A percentile compares a stretch with the other conserved stretches of the same genome.
Conservation (phyloP, 2,888 invertebrate genomes). For the Strigamia crassipes region DNA sequence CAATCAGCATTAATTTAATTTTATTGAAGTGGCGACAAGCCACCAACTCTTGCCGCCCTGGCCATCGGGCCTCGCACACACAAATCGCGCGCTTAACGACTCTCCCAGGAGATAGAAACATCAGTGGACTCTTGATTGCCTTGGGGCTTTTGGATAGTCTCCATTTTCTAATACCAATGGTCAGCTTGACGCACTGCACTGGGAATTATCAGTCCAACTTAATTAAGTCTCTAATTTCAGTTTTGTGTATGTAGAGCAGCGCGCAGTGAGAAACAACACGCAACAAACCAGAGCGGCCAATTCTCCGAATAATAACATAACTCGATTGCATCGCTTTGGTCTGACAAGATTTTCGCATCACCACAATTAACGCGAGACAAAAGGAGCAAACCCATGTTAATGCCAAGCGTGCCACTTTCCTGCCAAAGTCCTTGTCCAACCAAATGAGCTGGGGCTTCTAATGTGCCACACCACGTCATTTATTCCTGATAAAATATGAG, state of each 20-base stretch:
- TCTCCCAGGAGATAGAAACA: constrained; percentile 43
- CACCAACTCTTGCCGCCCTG: constrained; percentile 43
- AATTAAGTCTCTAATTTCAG: constrained; percentile 46
- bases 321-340: constrained; percentile 2
- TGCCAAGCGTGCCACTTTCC: background rate
- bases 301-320: background rate
- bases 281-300: constrained; percentile 1
- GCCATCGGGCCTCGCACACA: constrained; percentile 43
- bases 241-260: constrained; percentile 19
- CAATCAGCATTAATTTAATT: constrained; percentile 47
- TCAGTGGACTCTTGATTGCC: constrained; percentile 46
- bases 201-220: constrained; percentile 45
- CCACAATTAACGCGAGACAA: constrained; percentile 16
- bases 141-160: constrained; percentile 45
- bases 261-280: background rate
- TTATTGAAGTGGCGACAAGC: constrained; percentile 45
- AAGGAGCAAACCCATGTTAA: background rate
- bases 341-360: constrained; percentile 5
- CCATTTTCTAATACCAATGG: constrained; percentile 42
- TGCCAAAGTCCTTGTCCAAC: constrained; percentile 33
- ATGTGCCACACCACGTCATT: constrained; percentile 45
- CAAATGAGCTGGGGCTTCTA: constrained; percentile 29
- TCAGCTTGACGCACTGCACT: constrained; percentile 35
- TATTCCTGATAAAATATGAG: constrained; percentile 47
- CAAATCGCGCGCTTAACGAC: constrained; percentile 42